Conservation (phyloP, 2,888 invertebrate species). For the Adelognathus sp. region DNA sequence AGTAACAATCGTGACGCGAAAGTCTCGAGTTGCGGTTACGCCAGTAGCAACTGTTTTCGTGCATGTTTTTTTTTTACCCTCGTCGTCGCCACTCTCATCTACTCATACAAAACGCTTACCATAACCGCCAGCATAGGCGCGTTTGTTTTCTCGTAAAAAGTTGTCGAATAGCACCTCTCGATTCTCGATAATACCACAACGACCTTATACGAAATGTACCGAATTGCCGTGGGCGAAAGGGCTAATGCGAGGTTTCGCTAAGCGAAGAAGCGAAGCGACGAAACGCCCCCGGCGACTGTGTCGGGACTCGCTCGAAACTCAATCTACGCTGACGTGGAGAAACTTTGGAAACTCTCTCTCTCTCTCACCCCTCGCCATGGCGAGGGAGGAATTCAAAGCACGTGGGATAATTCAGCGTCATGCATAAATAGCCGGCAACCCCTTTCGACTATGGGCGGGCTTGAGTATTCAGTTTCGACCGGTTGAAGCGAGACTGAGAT, state of each 20-base stretch:
- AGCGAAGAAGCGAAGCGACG: not conserved
- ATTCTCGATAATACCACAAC: conserved; percentile 19
- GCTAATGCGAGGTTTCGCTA: conserved; percentile 34
- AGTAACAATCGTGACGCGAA: too few relatives aligned
- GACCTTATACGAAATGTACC: conserved; percentile 25
- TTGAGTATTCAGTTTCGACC: not conserved
- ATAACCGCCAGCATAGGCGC: too few relatives aligned
- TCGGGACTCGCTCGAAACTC: conserved; percentile 25
- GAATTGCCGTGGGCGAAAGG: conserved; percentile 24
- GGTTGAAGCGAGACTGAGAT: not conserved
- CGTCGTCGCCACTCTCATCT: too few relatives aligned
- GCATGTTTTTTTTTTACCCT: too few relatives aligned
- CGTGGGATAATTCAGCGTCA: conserved; percentile 33
- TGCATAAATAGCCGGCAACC: not conserved
- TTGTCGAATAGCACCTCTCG: not conserved
- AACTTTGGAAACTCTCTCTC: conserved; percentile 34
- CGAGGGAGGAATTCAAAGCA: conserved; percentile 36
- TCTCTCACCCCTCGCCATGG: conserved; percentile 11
- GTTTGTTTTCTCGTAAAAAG: conserved; percentile 6
- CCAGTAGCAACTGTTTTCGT: too few relatives aligned
- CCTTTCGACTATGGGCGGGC: not conserved
- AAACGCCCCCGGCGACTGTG: conserved; percentile 16
- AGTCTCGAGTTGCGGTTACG: too few relatives aligned
- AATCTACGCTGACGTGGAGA: conserved; percentile 27
- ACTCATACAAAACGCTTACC: too few relatives aligned